Conservation (phyloP, 2,797 vertebrate species). For the Ctenosaura bakeri region DNA sequence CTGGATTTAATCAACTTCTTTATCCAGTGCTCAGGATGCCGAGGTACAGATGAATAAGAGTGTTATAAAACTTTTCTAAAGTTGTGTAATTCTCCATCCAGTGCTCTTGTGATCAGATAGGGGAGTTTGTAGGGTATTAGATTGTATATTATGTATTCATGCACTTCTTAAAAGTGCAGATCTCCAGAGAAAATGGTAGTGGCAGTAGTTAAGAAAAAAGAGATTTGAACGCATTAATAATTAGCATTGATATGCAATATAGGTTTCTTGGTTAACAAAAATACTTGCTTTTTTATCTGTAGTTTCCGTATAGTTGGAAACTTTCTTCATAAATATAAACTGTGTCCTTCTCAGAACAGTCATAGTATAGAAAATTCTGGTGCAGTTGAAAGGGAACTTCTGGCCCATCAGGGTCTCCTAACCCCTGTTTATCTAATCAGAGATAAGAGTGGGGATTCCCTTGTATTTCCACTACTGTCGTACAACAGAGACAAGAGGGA, state of each 20-base stretch:
- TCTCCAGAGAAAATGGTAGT: not conserved
- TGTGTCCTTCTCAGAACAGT: no score
- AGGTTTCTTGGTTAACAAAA: not conserved
- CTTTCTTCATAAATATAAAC: not conserved
- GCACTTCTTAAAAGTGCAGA: not conserved
- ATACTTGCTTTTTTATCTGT: not conserved
- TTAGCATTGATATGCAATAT: not conserved
- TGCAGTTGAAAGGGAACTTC: no score
- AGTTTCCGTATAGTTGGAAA: not conserved
- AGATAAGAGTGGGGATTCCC: no score
- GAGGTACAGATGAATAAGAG: conserved; percentile 86
- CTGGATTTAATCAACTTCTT: conserved; percentile 99
- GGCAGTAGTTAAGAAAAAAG: not conserved
- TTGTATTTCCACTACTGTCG: no score
- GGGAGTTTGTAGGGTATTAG: no score
- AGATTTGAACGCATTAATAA: not conserved
- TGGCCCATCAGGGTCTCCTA: no score
- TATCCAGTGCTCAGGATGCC: conserved; percentile 99
- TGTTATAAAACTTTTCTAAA: conserved; percentile 56
- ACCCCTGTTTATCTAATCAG: no score
- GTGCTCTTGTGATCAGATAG: not conserved
- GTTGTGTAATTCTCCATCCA: conserved; percentile 40
- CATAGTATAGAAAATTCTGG: no score
- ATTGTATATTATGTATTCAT: not conserved
- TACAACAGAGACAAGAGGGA: no score